phyloP scores from a whole-genome alignment of 2,113 vertebrate species.

The Phasianus colchicus region DNA sequence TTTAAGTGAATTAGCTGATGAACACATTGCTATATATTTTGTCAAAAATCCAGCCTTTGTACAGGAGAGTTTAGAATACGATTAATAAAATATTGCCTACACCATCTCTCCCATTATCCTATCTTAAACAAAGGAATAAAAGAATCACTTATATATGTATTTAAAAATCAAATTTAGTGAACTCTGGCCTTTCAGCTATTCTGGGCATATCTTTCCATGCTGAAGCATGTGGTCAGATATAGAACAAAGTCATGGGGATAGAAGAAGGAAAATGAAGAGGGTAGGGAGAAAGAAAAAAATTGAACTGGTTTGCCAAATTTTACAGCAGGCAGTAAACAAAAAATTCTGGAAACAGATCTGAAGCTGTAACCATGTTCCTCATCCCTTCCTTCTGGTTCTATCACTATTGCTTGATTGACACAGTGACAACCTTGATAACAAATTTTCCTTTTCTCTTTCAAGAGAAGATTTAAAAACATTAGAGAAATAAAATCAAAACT shows the following conservation, averaged over 20 bases:
- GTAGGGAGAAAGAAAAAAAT: not conserved
- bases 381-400: not conserved
- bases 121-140: not conserved
- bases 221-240: not conserved
- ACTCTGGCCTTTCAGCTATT: not conserved
- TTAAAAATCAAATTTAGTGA: not conserved
- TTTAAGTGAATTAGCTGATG: conserved; percentile 11
- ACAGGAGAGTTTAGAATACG: not conserved
- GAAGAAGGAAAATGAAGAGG: not conserved
- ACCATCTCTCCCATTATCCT: not conserved
- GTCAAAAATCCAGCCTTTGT: not conserved
- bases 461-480: not conserved
- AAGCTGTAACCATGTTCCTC: not conserved
- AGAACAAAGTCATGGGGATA: not conserved
- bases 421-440: not conserved
- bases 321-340: not conserved
- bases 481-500: not conserved
- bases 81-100: not conserved
- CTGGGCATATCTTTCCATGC: not conserved
- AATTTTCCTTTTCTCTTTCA: not conserved
- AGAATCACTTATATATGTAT: not conserved
- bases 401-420: not conserved
- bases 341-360: not conserved
- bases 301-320: not conserved
- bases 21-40: not conserved